Conservation (phyloP, 2,113 vertebrate species). For the Saiga tatarica region DNA sequence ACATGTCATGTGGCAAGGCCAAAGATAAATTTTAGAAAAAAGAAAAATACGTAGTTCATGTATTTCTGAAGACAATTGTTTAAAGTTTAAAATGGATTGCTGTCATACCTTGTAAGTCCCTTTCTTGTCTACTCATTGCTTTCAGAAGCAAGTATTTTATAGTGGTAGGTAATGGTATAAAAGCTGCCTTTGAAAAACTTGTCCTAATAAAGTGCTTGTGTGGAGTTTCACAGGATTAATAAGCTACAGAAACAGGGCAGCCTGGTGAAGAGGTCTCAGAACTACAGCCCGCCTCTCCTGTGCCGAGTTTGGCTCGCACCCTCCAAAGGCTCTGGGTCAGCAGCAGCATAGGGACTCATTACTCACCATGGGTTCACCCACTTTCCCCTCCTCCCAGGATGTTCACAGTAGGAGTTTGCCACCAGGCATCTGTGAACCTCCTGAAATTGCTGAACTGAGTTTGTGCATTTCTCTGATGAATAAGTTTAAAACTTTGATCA, state of each 20-base stretch:
- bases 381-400: not conserved
- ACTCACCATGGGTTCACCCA: not conserved
- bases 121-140: not conserved
- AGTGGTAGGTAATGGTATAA: not conserved
- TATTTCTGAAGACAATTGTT: slow-evolving; percentile 6
- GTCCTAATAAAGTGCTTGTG: not conserved
- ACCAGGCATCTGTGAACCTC: not conserved
- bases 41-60: not conserved
- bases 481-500: not conserved
- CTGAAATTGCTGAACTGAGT: not conserved
- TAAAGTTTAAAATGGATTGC: slow-evolving; percentile 8
- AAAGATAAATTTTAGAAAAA: not conserved
- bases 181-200: not conserved
- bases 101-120: not conserved
- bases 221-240: not conserved
- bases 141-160: slow-evolving; percentile 28
- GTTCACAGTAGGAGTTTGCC: not conserved
- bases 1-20: not conserved
- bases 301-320: not conserved
- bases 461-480: not conserved
- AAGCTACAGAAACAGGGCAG: not conserved
- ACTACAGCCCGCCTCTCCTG: accelerated
- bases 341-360: not conserved
- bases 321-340: not conserved
- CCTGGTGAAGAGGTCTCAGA: not conserved